These are phyloP conservation scores for Aphidius gifuensis DNA, from an alignment of 1,140 invertebrate species.

Conservation along the genomic window DNA sequence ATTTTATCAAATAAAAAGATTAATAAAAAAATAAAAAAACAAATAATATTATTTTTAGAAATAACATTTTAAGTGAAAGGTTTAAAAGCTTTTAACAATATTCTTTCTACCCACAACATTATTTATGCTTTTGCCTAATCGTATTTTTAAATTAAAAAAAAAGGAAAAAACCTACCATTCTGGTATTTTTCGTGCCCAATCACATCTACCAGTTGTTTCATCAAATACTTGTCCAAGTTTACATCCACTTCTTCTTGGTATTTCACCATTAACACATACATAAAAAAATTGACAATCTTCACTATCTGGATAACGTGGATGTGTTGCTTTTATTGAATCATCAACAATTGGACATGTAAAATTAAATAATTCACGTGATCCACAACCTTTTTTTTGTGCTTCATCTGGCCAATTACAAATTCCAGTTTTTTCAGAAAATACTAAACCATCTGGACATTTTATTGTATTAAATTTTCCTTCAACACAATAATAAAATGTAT, in stretches of 20 bases:
- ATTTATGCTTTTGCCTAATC: no score
- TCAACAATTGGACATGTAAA: conserved; percentile 81
- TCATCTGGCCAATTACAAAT: conserved; percentile 91
- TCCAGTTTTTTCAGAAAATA: conserved; percentile 83
- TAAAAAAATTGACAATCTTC: conserved; percentile 91
- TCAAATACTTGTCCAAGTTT: conserved; percentile 89
- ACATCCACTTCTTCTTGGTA: conserved; percentile 79
- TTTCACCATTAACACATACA: conserved; percentile 83
- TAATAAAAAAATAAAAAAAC: conserved; percentile 8
- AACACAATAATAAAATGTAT: conserved; percentile 88
- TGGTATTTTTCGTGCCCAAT: conserved; percentile 84
- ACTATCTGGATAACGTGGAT: conserved; percentile 83
- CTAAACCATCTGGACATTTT: conserved; percentile 80
- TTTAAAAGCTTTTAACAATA: no score
- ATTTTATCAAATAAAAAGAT: conserved; percentile 31
- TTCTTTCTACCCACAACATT: no score
- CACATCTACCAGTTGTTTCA: conserved; percentile 75
- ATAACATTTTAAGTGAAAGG: background rate
- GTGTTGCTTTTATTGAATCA: conserved; percentile 67
- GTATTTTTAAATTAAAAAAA: background rate
- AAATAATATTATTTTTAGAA: conserved; percentile 4
- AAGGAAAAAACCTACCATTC: conserved; percentile 70
- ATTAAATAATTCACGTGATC: conserved; percentile 78
- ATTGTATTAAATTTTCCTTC: conserved; percentile 87
- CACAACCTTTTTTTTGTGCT: conserved; percentile 80